Conservation (phyloP, 1,140 invertebrate species). For the Coenobita brevimanus region DNA sequence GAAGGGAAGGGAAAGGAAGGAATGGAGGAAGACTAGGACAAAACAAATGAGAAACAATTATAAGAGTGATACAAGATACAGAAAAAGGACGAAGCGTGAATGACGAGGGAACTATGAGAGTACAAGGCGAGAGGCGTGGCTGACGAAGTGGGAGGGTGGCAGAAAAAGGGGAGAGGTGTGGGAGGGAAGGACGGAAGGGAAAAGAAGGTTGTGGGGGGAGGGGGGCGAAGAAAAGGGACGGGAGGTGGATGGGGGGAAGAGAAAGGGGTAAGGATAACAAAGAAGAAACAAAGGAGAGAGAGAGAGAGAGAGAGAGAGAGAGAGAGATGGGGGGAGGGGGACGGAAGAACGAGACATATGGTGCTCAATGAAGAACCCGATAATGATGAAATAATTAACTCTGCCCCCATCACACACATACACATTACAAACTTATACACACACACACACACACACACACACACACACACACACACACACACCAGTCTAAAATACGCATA, state of each 20-base stretch:
- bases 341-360: too few species aligned
- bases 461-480: too few species aligned
- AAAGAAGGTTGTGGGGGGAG: not conserved
- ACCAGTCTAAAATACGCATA: too few species aligned
- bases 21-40: not conserved
- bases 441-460: too few species aligned
- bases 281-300: not conserved
- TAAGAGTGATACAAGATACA: not conserved
- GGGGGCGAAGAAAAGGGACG: not conserved
- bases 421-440: too few species aligned
- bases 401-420: too few species aligned
- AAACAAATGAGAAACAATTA: not conserved
- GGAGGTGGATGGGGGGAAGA: not conserved
- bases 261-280: too few species aligned
- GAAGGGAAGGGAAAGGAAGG: not conserved
- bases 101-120: not conserved
- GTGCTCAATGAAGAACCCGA: too few species aligned
- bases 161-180: not conserved
- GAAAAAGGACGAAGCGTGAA: not conserved
- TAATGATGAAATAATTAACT: too few species aligned
- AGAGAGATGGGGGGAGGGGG: too few species aligned
- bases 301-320: not conserved
- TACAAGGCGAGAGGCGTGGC: not conserved
- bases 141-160: not conserved
- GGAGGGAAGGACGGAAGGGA: conserved; percentile 15